These are phyloP conservation scores for Holothuria scabra DNA, from an alignment of 53 echinoderm and acorn worm genomes.

Conservation along the genomic window DNA sequence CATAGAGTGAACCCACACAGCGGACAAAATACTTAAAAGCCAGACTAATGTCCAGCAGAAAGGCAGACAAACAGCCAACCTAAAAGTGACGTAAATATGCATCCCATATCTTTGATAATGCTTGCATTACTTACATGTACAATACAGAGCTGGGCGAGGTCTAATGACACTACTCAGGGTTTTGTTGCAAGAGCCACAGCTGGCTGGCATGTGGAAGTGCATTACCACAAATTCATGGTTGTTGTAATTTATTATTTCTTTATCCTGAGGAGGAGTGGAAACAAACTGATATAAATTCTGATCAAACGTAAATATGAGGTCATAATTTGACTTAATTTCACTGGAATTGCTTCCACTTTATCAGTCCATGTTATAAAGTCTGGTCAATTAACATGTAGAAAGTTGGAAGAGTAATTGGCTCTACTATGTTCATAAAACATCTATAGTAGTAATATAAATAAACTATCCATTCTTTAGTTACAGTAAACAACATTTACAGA, in stretches of 20 bases:
- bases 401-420: too few relatives aligned
- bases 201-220: slow-evolving; percentile 95
- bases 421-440: too few relatives aligned
- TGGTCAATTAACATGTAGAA: too few relatives aligned
- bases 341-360: not conserved
- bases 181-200: slow-evolving; percentile 86
- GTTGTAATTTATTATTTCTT: slow-evolving; percentile 76
- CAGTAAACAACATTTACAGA: too few relatives aligned
- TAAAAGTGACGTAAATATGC: not conserved
- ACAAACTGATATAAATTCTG: not conserved
- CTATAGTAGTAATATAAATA: too few relatives aligned
- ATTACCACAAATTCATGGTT: slow-evolving; percentile 88
- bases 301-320: too few relatives aligned
- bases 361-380: not conserved
- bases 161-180: slow-evolving; percentile 78
- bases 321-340: not conserved
- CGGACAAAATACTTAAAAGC: too few relatives aligned
- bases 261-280: slow-evolving; percentile 59
- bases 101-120: not conserved
- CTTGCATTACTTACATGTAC: slow-evolving; percentile 71
- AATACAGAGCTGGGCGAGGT: slow-evolving; percentile 88
- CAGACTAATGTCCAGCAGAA: too few relatives aligned
- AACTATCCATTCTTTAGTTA: too few relatives aligned
- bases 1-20: too few relatives aligned
- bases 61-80: too few relatives aligned